phyloP scores from a whole-genome alignment of 53 echinoderm and acorn worm genomes.

The Patiria pectinifera region DNA sequence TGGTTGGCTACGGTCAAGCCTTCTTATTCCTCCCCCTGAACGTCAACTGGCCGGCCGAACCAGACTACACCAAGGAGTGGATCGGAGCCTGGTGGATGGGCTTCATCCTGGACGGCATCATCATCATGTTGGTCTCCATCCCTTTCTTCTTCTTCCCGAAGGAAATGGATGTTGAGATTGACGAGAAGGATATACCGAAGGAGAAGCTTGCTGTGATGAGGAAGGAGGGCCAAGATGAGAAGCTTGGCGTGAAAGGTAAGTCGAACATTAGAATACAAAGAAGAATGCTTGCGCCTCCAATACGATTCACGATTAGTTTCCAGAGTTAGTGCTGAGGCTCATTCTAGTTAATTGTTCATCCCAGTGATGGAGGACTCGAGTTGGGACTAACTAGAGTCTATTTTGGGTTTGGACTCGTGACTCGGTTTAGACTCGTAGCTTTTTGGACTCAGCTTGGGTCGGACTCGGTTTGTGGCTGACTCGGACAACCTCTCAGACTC shows the following conservation, averaged over 20 bases:
- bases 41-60: slow-evolving; percentile 43
- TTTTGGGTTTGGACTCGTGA: too few species aligned
- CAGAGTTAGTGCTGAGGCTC: too few species aligned
- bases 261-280: neutral
- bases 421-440: too few species aligned
- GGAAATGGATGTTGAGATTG: slow-evolving; percentile 52
- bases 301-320: too few species aligned
- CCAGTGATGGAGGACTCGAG: too few species aligned
- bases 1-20: slow-evolving; percentile 20
- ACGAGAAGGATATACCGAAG: slow-evolving; percentile 19
- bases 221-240: too few species aligned
- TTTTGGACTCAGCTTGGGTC: too few species aligned
- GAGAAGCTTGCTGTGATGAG: neutral
- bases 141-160: slow-evolving; percentile 86
- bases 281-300: too few species aligned
- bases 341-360: too few species aligned
- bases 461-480: too few species aligned
- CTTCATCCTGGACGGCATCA: slow-evolving; percentile 60
- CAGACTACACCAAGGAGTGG: slow-evolving; percentile 34
- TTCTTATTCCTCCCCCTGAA: neutral
- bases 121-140: slow-evolving; percentile 59
- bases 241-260: slow-evolving; percentile 49
- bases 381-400: too few species aligned
- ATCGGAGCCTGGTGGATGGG: slow-evolving; percentile 93
- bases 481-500: too few species aligned